A percentile compares a stretch with the other conserved stretches of the same genome.
Conservation (phyloP, 2,888 invertebrate species). For the Oligia strigilis region DNA sequence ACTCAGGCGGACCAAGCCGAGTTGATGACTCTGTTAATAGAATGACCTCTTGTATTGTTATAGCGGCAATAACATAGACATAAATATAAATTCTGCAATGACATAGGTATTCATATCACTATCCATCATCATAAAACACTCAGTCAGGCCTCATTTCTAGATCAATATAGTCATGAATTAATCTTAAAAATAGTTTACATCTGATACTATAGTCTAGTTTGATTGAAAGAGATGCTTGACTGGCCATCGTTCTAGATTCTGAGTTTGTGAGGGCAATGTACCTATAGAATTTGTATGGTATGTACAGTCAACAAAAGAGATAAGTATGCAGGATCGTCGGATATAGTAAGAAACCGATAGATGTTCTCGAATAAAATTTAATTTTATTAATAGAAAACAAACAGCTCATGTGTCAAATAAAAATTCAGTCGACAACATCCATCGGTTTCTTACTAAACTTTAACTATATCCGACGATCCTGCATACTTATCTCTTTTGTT, state of each 20-base stretch:
- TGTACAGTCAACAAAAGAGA: no score
- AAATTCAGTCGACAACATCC: no score
- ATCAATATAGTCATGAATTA: slow-evolving; percentile 21
- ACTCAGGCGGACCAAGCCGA: no score
- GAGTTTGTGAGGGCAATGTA: background rate
- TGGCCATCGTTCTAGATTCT: slow-evolving; percentile 13
- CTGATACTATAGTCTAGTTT: slow-evolving; percentile 1
- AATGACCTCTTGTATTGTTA: slow-evolving; percentile 1
- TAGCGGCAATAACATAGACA: background rate
- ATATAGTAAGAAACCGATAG: no score
- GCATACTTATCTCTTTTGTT: no score
- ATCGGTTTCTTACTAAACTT: no score
- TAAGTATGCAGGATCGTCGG: no score
- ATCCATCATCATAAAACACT: slow-evolving; percentile 21
- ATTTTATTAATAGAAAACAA: no score
- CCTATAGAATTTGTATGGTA: background rate
- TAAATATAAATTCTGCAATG: slow-evolving; percentile 14
- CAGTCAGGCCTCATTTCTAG: slow-evolving; percentile 3
- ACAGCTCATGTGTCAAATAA: no score
- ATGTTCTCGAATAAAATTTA: no score
- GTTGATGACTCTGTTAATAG: background rate
- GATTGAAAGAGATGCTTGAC: background rate
- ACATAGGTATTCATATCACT: slow-evolving; percentile 13
- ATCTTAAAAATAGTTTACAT: slow-evolving; percentile 30
- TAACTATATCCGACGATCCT: no score